phyloP scores from a whole-genome alignment of 2,797 vertebrate genomes.

The Falco peregrinus region DNA sequence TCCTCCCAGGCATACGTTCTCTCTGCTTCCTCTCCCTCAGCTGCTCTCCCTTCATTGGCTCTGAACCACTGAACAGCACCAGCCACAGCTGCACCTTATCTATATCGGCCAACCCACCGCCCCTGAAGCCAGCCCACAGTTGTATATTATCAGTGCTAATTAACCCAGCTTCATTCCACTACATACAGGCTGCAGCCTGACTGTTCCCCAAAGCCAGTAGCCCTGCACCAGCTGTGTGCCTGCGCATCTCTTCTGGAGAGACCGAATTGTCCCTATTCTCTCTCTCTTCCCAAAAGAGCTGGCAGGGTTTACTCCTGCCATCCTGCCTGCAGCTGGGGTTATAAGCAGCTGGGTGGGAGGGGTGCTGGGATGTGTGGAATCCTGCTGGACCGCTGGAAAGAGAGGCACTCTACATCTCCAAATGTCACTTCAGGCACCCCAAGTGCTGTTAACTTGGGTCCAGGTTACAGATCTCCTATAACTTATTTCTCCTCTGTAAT shows the following conservation, averaged over 20 bases:
- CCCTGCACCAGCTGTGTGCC: not conserved
- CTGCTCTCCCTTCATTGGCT: too few species aligned
- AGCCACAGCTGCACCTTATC: too few species aligned
- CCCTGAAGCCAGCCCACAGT: too few species aligned
- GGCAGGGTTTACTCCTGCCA: not conserved
- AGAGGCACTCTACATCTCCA: not conserved
- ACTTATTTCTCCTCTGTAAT: not conserved
- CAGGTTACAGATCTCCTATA: not conserved
- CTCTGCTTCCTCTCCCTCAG: too few species aligned
- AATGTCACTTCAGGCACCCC: not conserved
- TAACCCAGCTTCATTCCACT: too few species aligned
- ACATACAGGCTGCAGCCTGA: accelerated
- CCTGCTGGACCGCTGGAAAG: not conserved
- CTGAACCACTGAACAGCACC: too few species aligned
- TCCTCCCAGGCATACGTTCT: too few species aligned
- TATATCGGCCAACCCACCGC: too few species aligned
- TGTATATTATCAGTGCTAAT: too few species aligned
- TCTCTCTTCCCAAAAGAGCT: not conserved
- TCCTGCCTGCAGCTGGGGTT: not conserved
- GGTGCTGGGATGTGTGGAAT: not conserved
- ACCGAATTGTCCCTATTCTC: not conserved
- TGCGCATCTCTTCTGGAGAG: not conserved
- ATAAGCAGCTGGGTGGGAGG: not conserved
- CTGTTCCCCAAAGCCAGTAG: not conserved
- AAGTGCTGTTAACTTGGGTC: not conserved